Percentiles rank a stretch among this genome's conserved stretches.
phyloP scores from a whole-genome alignment of 2,888 invertebrate genomes.

The Agriopis leucophaearia region DNA sequence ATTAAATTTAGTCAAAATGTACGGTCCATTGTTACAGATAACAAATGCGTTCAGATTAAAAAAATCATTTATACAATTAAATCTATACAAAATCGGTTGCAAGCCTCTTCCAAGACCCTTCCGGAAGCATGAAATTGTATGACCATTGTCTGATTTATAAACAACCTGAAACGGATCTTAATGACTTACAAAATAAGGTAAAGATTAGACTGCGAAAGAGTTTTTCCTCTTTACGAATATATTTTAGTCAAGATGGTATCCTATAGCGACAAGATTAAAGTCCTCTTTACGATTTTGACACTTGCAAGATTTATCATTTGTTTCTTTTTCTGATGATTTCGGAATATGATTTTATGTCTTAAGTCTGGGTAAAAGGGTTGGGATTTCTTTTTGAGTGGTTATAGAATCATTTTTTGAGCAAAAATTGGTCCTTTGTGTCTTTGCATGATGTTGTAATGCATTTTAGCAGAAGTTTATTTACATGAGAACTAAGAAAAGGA shows the following conservation, averaged over 20 bases:
- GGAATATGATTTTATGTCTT: constrained; percentile 19
- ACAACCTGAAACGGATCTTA: constrained; percentile 34
- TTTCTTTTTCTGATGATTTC: constrained; percentile 14
- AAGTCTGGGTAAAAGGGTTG: constrained; percentile 22
- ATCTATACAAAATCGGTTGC: constrained; percentile 61
- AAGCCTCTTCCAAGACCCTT: constrained; percentile 50
- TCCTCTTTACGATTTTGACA: constrained; percentile 23
- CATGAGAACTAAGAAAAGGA: background rate
- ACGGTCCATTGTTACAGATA: constrained; percentile 42
- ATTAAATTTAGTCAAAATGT: constrained; percentile 9
- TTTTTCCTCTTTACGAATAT: constrained; percentile 18
- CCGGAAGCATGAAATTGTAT: constrained; percentile 66
- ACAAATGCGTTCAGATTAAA: constrained; percentile 46
- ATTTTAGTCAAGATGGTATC: constrained; percentile 21
- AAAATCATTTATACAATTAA: constrained; percentile 44
- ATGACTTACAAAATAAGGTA: constrained; percentile 16
- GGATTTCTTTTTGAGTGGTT: constrained; percentile 39
- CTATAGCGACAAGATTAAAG: constrained; percentile 22
- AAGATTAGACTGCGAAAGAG: constrained; percentile 25
- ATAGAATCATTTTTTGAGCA: background rate
- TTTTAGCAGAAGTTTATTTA: constrained; percentile 8
- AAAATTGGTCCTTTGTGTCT: constrained; percentile 48
- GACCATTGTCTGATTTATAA: constrained; percentile 56
- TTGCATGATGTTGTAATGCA: constrained; percentile 44
- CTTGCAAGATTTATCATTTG: constrained; percentile 26